These are phyloP conservation scores for Falco naumanni DNA, from an alignment of 2,797 vertebrate species.

Conservation along the genomic window DNA sequence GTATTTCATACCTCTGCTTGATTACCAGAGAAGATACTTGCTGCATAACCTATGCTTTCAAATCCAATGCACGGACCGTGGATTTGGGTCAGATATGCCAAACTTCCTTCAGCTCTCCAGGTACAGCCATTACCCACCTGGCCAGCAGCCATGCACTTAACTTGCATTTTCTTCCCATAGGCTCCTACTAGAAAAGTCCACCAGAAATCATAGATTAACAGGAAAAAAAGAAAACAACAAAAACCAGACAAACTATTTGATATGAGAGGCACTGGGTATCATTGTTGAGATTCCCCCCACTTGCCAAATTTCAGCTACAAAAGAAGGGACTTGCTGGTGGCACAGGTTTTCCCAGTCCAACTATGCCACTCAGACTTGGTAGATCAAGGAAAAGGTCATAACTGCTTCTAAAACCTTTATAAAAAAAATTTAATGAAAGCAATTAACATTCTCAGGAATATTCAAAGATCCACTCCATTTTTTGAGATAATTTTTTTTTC, in stretches of 20 bases:
- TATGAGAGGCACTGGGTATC: fast-evolving
- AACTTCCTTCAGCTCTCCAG: background rate
- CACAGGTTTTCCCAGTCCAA: background rate
- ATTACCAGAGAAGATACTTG: background rate
- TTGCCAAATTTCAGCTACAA: background rate
- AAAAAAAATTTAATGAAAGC: background rate
- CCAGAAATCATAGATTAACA: background rate
- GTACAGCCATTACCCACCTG: background rate
- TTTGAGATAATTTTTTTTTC: background rate
- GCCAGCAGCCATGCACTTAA: background rate
- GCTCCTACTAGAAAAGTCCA: background rate
- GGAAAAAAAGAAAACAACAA: background rate
- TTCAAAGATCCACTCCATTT: fast-evolving
- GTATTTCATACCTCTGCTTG: background rate
- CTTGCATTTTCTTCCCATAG: fast-evolving
- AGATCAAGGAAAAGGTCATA: background rate
- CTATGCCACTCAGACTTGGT: background rate
- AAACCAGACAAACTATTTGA: fast-evolving
- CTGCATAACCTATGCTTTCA: background rate
- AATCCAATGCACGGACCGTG: background rate
- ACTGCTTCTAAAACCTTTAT: background rate
- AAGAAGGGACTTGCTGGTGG: background rate
- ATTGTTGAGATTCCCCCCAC: background rate
- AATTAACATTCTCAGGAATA: background rate
- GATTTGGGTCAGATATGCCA: background rate